phyloP scores from a whole-genome alignment of 1,140 invertebrate genomes.

The Bombyx mandarina region DNA sequence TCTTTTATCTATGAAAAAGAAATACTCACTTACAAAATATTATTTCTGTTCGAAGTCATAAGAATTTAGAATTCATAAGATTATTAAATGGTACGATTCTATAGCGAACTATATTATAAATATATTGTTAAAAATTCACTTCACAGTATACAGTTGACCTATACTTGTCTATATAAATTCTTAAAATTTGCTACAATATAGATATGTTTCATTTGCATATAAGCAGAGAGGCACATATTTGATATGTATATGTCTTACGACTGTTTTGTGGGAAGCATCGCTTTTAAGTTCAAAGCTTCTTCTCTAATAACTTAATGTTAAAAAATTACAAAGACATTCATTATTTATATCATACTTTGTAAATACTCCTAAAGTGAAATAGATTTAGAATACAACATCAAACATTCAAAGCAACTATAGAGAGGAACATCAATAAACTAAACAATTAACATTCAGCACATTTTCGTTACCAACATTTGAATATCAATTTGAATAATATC shows the following conservation, averaged over 20 bases:
- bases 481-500: too few species aligned
- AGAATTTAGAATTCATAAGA: constrained; percentile 67
- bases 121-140: constrained; percentile 59
- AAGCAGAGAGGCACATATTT: constrained; percentile 66
- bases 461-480: constrained; percentile 3
- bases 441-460: constrained; percentile 21
- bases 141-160: constrained; percentile 40
- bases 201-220: constrained; percentile 63
- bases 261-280: constrained; percentile 38
- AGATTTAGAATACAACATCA: constrained; percentile 26
- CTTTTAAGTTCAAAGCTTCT: constrained; percentile 56
- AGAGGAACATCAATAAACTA: constrained; percentile 48
- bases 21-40: constrained; percentile 63
- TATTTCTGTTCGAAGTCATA: constrained; percentile 62
- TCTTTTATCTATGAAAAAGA: constrained; percentile 8
- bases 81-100: constrained; percentile 51
- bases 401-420: constrained; percentile 34
- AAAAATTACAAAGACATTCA: constrained; percentile 8
- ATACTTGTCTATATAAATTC: constrained; percentile 40
- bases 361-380: constrained; percentile 24
- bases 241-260: constrained; percentile 62
- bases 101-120: constrained; percentile 53
- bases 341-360: constrained; percentile 8
- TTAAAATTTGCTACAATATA: constrained; percentile 58
- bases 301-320: constrained; percentile 23